Evolutionary conservation across 2,113 vertebrate species (phyloP), one percentile per base, ranked within the genome.

Genomic region (Ranitomeya imitator): DNA sequence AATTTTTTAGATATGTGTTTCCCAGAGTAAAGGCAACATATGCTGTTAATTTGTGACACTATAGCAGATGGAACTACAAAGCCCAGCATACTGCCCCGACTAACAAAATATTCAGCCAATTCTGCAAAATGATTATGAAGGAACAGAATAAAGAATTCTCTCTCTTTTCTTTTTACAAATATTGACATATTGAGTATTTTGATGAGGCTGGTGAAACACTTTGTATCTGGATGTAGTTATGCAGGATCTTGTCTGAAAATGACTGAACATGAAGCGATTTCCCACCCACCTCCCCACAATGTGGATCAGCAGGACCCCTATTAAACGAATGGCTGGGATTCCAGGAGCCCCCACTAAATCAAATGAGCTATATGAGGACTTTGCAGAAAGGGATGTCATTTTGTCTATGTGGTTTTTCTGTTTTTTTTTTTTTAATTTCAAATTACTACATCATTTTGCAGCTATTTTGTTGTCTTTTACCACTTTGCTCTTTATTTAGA

Each of bases 191-290:
- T 37, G 7, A 26, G 31, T 18, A 37, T 8, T 74, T 45, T 45
- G 15, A 74, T 18, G 71, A 6, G 0, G 31, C 31, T 45, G 81
- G 60, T 45, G 59, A 78, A 86, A 61, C 19, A 16, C 60, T 86
- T 60, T 61, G 60, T 73, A 79, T 86, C 59, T 86, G 85, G 59
- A 63, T 52, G 61, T 63, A 54, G 73, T 78, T 86, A 65, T 1
- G 79, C 8, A 54, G 77, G 78, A 51, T 76, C 73, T n/a, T n/a
- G 63, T 31, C n/a, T n/a, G n/a, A n/a, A n/a, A n/a, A n/a, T n/a
- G n/a, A n/a, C n/a, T n/a, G n/a, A n/a, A n/a, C n/a, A n/a, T n/a
- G n/a, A n/a, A n/a, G n/a, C n/a, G n/a, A n/a, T n/a, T n/a, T n/a
- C n/a, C n/a, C n/a, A n/a, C n/a, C n/a, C n/a, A n/a, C n/a, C n/a